Evolutionary conservation across 2,797 vertebrate species (phyloP).

Genomic region (Orestias chungarensis): DNA sequence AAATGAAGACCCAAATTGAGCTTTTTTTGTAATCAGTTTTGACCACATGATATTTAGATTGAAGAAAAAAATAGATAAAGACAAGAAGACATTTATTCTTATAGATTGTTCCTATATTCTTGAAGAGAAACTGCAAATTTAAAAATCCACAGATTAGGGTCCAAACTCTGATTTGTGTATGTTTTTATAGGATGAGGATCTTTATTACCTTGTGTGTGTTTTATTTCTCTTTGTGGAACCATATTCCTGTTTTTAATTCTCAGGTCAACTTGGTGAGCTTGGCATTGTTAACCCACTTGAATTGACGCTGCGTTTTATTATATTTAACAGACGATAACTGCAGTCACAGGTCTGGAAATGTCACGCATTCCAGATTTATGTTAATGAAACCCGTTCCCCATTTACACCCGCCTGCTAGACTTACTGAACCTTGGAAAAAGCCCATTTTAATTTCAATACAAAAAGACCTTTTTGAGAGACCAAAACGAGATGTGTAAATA

Average conservation of each 20-base stretch:
- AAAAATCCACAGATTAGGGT: background rate
- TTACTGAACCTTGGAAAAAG: constrained; percentile 73
- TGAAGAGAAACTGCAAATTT: background rate
- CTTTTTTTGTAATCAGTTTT: background rate
- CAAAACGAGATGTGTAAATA: constrained; percentile 74
- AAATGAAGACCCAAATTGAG: background rate
- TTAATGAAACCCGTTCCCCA: constrained; percentile 78
- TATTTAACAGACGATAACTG: constrained; percentile 62
- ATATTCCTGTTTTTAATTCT: constrained; percentile 33
- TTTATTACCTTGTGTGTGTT: background rate
- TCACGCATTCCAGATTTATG: constrained; percentile 75
- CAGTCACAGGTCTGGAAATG: constrained; percentile 42
- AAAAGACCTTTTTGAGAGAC: constrained; percentile 71
- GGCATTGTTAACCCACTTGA: constrained; percentile 55
- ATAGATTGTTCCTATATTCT: too few relatives aligned
- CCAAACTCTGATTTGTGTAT: background rate
- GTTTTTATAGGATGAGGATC: background rate
- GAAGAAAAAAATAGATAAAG: background rate
- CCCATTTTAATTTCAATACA: constrained; percentile 76
- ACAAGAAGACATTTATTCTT: background rate
- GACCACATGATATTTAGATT: too few relatives aligned
- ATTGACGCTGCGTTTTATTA: constrained; percentile 55
- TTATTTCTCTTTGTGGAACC: constrained; percentile 1
- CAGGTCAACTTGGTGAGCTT: constrained; percentile 44
- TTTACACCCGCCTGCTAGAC: constrained; percentile 68